Evolutionary conservation across 2,888 invertebrate species (phyloP), one percentile per base, ranked within the genome.

Genomic region (Meloe dianella): DNA sequence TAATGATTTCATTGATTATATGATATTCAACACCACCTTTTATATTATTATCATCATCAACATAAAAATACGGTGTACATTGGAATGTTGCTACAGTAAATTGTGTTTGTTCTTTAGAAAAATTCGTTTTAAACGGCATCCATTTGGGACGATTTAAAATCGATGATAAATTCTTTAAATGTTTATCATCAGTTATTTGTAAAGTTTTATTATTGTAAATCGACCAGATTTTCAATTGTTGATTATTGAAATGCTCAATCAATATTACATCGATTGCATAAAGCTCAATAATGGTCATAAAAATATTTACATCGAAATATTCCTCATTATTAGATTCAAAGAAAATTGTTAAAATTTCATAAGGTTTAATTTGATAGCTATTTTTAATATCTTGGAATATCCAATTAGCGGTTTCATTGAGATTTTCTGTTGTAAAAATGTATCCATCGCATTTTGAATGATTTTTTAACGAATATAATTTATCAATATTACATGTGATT

Each of bases 1-100:
- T 73, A 4, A 71, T 64, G 30, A 77, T 69, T 60, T 74, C 74
- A 20, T 70, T 63, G 0, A 77, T 59, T 35, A 78, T 70, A 35
- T 63, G 60, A 30, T 72, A 70, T 67, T 77, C 77, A 10, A 75
- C 61, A 9, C 77, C 76, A 7, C 61, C 65, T 22, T 14, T 24
- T 2, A 54, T 54, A 29, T 60, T 67, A 17, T 60, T 54, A 29
- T 63, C 41, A 20, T 66, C 61, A 41, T 71, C 60, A 38, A 71
- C 35, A 27, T 67, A 66, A 27, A 74, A 59, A 65, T 68, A 74
- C 1, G 76, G 76, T 7, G 73, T 67, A 60, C 76, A 76, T 12
- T 74, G 63, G 47, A 75, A 74, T 47, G 68, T 22, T 24, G 68
- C 22, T n/a, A 71, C 60, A 32, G 14, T 59, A 22, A 59, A 59